Conservation (phyloP, 2,888 invertebrate species). For the Bombylius discolor region DNA sequence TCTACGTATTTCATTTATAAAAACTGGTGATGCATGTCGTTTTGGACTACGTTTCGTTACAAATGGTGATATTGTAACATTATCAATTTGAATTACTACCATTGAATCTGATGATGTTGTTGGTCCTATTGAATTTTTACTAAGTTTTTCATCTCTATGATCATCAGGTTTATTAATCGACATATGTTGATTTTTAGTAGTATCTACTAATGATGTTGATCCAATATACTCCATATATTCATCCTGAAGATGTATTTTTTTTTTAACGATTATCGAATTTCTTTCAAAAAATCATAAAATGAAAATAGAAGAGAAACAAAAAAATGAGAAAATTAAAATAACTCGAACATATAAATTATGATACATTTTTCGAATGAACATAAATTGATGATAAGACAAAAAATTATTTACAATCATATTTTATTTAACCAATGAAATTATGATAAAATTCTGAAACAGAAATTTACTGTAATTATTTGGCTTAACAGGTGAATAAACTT, state of each 20-base stretch:
- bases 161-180: no score
- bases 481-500: no score
- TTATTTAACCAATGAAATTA: no score
- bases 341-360: not conserved
- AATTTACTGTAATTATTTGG: no score
- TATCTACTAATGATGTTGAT: not conserved
- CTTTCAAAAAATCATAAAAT: not conserved
- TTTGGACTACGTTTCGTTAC: conserved; percentile 18
- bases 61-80: conserved; percentile 21
- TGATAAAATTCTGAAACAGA: no score
- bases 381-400: no score
- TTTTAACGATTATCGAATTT: conserved; percentile 17
- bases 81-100: conserved; percentile 15
- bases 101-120: conserved; percentile 1
- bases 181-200: conserved; percentile 10
- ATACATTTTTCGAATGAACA: no score
- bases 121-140: conserved; percentile 14
- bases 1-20: conserved; percentile 39
- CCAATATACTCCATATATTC: not conserved
- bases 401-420: no score
- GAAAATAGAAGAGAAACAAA: not conserved
- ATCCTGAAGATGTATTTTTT: conserved; percentile 13
- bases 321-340: not conserved
- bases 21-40: conserved; percentile 36
- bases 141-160: conserved; percentile 10